Base-by-base conservation (phyloP, 1,140 invertebrate species). In the Eueides isabella region DNA sequence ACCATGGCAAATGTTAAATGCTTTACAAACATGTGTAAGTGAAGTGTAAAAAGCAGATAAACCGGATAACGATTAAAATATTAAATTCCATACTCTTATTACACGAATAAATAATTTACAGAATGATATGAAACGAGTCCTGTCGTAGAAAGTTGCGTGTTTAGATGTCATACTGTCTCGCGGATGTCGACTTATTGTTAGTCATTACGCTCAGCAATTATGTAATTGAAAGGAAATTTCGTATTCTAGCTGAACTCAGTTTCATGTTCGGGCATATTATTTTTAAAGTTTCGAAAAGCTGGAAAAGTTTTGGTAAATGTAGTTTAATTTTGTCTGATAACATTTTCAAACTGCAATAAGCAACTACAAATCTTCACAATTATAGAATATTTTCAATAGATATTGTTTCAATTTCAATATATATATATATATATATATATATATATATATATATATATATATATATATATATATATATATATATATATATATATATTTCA, bases 81-180 rank as follows among this genome's bases (percentile, higher is more conserved):
- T 55, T 55, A 19, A 55, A 23, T 55, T 2, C 2, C 0, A 23
- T 55, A 26, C 19, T 19, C 19, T 26, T 55, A 26, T 26, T 1
- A 55, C 0, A 44, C n/a, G n/a, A n/a, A 44, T 44, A 44, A 44
- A 19, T 9, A 7, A 19, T 19, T 44, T 9, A 44, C n/a, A n/a
- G 41, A 44, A 44, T 4, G 3, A 9, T 26, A 23, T 23, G 9
- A 55, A 55, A 35, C n/a, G n/a, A 44, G 23, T 62, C 38, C n/a
- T 35, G 62, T 33, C 67, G 65, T 33, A 67, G 48, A 68, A 74
- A 63, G 67, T 75, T 69, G 72, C 72, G 76, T 78, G 76, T 41
- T 69, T 66, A 33, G 41, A 48, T 38, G 68, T 72, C 76, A 63
- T 65, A 41, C 72, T 38, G 72, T 72, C 76, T 74, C 65, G 61